phyloP scores from a whole-genome alignment of 2,797 vertebrate genomes.

The Urophycis tenuis region DNA sequence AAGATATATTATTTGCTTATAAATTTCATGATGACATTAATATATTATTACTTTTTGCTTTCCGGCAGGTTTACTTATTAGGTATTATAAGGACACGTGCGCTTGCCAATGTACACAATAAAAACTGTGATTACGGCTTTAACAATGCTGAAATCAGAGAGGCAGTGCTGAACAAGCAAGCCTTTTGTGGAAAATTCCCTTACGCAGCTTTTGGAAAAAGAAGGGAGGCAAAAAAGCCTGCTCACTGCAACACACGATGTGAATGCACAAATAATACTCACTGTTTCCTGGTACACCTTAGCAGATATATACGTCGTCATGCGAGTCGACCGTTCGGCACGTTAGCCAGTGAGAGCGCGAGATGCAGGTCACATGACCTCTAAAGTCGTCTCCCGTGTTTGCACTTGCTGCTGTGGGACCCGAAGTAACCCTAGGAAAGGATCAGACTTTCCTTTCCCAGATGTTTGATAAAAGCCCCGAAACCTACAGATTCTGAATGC shows the following conservation, averaged over 20 bases:
- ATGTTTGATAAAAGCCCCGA: too few relatives aligned
- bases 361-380: neutral
- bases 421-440: too few relatives aligned
- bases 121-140: neutral
- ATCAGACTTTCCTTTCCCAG: too few relatives aligned
- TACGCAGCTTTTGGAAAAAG: neutral
- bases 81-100: neutral
- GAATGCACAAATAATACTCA: neutral
- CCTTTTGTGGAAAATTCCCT: neutral
- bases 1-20: neutral
- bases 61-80: slow-evolving; percentile 1
- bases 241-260: neutral
- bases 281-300: neutral
- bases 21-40: neutral
- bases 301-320: too few relatives aligned
- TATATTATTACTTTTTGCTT: neutral
- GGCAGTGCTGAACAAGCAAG: neutral
- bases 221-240: neutral
- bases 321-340: too few relatives aligned
- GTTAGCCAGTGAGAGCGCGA: neutral
- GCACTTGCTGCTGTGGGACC: too few relatives aligned
- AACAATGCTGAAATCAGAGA: neutral
- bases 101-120: neutral
- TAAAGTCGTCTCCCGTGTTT: neutral
- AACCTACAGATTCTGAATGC: too few relatives aligned